A percentile compares a stretch with the other conserved stretches of the same genome.
These are phyloP conservation scores for Pteropus rufus DNA, from an alignment of 2,797 vertebrate species.

Conservation along the genomic window DNA sequence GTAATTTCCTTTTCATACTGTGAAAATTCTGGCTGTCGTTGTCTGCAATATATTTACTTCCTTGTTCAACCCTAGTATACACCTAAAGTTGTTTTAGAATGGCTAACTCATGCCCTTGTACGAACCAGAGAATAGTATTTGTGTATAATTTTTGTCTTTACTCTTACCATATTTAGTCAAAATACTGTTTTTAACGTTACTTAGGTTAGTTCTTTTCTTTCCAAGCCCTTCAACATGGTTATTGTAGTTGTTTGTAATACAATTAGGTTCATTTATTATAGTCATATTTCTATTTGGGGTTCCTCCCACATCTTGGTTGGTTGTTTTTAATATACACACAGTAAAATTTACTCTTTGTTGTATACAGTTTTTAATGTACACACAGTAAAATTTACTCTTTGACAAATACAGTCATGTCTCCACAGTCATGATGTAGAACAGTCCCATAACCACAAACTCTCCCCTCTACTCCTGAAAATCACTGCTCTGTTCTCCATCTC, in stretches of 20 bases:
- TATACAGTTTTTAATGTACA: not conserved
- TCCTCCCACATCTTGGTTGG: not conserved
- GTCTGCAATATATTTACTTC: not conserved
- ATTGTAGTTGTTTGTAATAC: not conserved
- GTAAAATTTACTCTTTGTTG: constrained; percentile 1
- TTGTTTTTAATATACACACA: constrained; percentile 11
- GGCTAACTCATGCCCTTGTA: not conserved
- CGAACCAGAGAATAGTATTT: not conserved
- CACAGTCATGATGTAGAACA: not conserved
- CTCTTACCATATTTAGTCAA: not conserved
- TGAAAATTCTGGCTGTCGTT: not conserved
- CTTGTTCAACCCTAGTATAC: not conserved
- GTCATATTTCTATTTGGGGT: not conserved
- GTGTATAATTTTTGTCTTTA: not conserved
- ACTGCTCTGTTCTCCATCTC: not conserved
- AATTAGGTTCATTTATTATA: not conserved
- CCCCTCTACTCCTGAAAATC: not conserved
- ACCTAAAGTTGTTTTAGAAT: not conserved
- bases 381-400: constrained; percentile 19
- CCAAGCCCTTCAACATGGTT: not conserved
- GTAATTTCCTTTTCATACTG: not conserved
- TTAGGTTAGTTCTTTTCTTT: not conserved
- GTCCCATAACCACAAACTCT: not conserved
- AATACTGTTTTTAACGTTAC: not conserved
- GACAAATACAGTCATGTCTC: not conserved